A percentile compares a stretch with the other conserved stretches of the same genome.
These are phyloP conservation scores for Syngnathus typhle DNA, from an alignment of 2,113 vertebrate species.

Conservation along the genomic window DNA sequence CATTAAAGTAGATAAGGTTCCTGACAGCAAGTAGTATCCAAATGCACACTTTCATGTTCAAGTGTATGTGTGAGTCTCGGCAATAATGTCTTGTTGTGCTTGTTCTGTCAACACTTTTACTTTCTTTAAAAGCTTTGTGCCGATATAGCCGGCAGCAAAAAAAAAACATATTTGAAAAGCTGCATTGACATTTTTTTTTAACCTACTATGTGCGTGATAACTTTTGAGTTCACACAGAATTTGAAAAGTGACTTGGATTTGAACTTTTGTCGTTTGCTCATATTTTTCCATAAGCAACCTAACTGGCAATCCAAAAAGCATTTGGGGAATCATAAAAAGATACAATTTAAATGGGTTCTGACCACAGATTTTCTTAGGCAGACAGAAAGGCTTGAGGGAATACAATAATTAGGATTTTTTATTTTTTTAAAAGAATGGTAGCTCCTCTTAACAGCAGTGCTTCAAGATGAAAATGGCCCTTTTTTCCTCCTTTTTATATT, in stretches of 20 bases:
- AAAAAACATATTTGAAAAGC: slow-evolving; percentile 40
- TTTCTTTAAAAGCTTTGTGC: slow-evolving; percentile 51
- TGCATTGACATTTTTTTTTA: slow-evolving; percentile 45
- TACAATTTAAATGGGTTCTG: slow-evolving; percentile 50
- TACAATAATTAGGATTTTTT: slow-evolving; percentile 48
- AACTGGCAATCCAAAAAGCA: slow-evolving; percentile 48
- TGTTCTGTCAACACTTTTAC: slow-evolving; percentile 53
- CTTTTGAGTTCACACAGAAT: slow-evolving; percentile 43
- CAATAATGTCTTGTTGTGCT: slow-evolving; percentile 69
- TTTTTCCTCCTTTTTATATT: slow-evolving; percentile 38
- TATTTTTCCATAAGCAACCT: slow-evolving; percentile 40
- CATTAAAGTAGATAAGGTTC: slow-evolving; percentile 81
- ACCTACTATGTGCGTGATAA: slow-evolving; percentile 40
- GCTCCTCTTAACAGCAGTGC: slow-evolving; percentile 46
- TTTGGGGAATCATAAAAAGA: slow-evolving; percentile 50
- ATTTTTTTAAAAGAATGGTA: slow-evolving; percentile 23
- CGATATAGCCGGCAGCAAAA: slow-evolving; percentile 44
- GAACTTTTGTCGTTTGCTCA: slow-evolving; percentile 48
- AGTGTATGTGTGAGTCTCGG: slow-evolving; percentile 33
- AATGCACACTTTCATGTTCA: slow-evolving; percentile 36
- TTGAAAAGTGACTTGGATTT: slow-evolving; percentile 55
- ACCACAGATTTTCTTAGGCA: slow-evolving; percentile 38
- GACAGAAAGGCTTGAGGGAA: slow-evolving; percentile 39
- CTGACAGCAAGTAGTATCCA: slow-evolving; percentile 65
- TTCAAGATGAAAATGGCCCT: slow-evolving; percentile 44